phyloP scores from a whole-genome alignment of 2,113 vertebrate genomes.

The Anthoscopus minutus region DNA sequence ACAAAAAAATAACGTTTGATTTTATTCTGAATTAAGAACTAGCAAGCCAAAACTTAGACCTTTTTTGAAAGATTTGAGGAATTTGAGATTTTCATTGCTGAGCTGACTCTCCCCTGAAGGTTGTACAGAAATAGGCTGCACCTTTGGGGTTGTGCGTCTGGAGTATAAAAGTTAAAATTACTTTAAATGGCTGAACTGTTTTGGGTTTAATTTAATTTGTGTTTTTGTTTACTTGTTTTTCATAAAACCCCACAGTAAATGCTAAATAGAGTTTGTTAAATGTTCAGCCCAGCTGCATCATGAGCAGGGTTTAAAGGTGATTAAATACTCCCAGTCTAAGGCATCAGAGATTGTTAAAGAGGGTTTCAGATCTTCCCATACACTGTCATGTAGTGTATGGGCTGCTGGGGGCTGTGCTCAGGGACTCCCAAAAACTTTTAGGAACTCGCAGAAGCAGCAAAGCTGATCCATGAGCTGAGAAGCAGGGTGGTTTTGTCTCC shows the following conservation, averaged over 20 bases:
- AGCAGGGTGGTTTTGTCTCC: accelerated
- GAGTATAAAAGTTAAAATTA: neutral
- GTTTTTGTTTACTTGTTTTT: neutral
- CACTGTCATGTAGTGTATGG: accelerated
- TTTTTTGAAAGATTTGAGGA: neutral
- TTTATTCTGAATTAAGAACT: neutral
- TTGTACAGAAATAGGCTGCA: neutral
- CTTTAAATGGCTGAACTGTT: neutral
- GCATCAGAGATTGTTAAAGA: accelerated
- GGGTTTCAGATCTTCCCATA: neutral
- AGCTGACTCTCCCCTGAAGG: neutral
- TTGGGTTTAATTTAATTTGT: neutral
- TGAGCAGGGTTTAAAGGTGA: neutral
- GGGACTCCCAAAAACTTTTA: neutral
- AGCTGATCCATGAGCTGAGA: neutral
- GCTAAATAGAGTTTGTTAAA: neutral
- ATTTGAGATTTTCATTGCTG: neutral
- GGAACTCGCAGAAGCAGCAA: neutral
- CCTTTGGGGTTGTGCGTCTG: neutral
- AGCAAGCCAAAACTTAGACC: neutral
- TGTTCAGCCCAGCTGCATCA: accelerated
- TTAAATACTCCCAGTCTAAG: neutral
- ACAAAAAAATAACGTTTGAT: neutral
- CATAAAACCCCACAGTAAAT: neutral
- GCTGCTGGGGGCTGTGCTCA: neutral